Evolutionary conservation across 2,113 vertebrate genomes (phyloP).

Genomic region (Xiphias gladius): DNA sequence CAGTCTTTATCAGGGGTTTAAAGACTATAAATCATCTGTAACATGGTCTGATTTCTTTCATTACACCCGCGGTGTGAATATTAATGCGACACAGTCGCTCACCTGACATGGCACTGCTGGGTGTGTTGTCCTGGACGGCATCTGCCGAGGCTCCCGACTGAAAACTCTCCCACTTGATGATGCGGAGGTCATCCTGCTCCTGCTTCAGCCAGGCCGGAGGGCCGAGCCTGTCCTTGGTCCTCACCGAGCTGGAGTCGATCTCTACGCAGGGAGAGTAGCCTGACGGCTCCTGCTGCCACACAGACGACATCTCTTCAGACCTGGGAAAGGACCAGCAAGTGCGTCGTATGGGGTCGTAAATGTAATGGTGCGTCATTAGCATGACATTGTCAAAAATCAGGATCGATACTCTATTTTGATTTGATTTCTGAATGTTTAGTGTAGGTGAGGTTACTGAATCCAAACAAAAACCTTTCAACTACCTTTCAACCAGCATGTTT

Average conservation of each 20-base stretch:
- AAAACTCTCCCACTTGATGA: constrained; percentile 78
- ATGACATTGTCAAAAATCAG: neutral
- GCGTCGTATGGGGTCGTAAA: too few relatives aligned
- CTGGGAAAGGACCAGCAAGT: neutral
- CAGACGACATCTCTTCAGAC: constrained; percentile 67
- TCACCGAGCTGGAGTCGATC: constrained; percentile 83
- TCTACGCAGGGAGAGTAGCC: constrained; percentile 77
- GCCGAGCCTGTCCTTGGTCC: constrained; percentile 71
- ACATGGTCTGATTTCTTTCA: neutral
- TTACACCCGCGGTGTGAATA: neutral
- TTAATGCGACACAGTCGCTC: neutral
- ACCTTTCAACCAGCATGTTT: too few relatives aligned
- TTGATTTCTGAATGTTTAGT: too few relatives aligned
- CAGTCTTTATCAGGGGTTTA: too few relatives aligned
- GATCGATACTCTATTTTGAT: too few relatives aligned
- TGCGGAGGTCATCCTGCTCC: constrained; percentile 77
- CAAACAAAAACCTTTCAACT: too few relatives aligned
- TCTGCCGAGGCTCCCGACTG: constrained; percentile 62
- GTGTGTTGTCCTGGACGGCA: constrained; percentile 81
- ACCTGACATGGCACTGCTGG: constrained; percentile 83
- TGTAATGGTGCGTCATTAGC: too few relatives aligned
- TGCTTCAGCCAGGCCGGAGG: constrained; percentile 79
- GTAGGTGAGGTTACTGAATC: too few relatives aligned
- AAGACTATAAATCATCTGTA: neutral
- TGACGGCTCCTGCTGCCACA: constrained; percentile 78